Percentiles rank a stretch among this genome's conserved stretches.
These are phyloP conservation scores for Poeciliopsis occidentalis DNA, from an alignment of 2,113 vertebrate genomes.

Conservation along the genomic window DNA sequence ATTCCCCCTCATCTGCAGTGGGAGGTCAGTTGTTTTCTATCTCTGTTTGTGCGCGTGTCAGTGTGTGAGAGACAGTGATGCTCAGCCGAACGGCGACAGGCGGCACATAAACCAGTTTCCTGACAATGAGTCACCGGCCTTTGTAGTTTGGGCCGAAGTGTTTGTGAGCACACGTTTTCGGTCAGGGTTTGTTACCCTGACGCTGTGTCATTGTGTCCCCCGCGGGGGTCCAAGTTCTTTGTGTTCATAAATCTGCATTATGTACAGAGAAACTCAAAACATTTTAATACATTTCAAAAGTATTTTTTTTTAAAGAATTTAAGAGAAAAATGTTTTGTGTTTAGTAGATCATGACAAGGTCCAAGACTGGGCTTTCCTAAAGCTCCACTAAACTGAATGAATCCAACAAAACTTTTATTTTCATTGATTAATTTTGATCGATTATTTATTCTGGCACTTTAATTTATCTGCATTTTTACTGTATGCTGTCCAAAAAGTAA, in stretches of 20 bases:
- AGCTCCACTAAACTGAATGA: neutral
- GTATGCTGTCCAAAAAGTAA: no score
- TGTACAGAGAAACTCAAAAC: conserved; percentile 1
- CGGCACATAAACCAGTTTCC: conserved; percentile 58
- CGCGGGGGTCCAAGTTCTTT: conserved; percentile 21
- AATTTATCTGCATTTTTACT: neutral
- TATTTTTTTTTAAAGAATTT: neutral
- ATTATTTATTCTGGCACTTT: neutral
- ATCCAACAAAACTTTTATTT: neutral
- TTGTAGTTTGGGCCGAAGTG: conserved; percentile 12
- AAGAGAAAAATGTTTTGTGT: neutral
- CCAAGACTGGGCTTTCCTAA: neutral
- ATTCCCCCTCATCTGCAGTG: conserved; percentile 95
- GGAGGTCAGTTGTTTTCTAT: conserved; percentile 86
- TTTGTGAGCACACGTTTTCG: conserved; percentile 12
- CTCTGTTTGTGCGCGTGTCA: conserved; percentile 16
- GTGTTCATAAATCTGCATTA: neutral
- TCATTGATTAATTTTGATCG: neutral
- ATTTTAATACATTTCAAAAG: neutral
- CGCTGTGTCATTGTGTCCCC: conserved; percentile 19
- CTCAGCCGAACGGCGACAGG: conserved; percentile 53
- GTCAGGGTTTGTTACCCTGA: conserved; percentile 32
- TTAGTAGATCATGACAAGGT: conserved; percentile 1
- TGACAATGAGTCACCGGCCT: conserved; percentile 56
- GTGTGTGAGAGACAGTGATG: conserved; percentile 25